Base-by-base conservation (phyloP, 2,888 invertebrate species). In the Agonopterix heracliana region DNA sequence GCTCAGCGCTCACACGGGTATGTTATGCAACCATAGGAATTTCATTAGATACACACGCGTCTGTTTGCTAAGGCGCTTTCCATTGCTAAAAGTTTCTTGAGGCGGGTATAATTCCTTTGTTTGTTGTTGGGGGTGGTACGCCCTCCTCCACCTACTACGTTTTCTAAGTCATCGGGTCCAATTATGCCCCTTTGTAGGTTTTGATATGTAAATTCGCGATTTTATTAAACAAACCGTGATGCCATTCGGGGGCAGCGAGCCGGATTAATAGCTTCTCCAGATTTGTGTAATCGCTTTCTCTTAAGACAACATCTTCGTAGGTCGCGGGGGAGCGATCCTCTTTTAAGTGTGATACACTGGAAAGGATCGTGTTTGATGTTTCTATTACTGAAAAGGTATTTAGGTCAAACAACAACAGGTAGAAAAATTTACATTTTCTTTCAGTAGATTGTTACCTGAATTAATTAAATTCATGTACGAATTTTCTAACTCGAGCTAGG, bases 21-120 rank as follows among this genome's bases (percentile, higher is more conserved):
- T 82, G 87, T 85, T 87, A 87, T 86, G 88, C 87, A 86, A 88
- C 88, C 88, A 86, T 87, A 84, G 87, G 88, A 88, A 88, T 88
- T 88, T 88, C 88, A 88, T 88, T 88, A 88, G 85, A 88, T 87
- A 88, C 87, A 88, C 87, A 86, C 88, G 85, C 82, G 87, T 86
- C 75, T 88, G 88, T 88, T 88, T 88, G 88, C 84, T 88, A 88
- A 88, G 88, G 85, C 86, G 87, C 87, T 87, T 88, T 87, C 88
- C 87, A 88, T 86, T 88, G 88, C 87, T 87, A 88, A 88, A 88
- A 88, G 88, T 88, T 88, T 88, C 88, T 88, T 88, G 87, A 88
- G 86, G 88, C 88, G 88, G 88, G 87, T 83, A 86, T 88, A 88
- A 88, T 88, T 88, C 88, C 88, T 88, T 88, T 88, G 87, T 88